Evolutionary conservation across 2,113 vertebrate species (phyloP), one percentile per base, ranked within the genome.

Genomic region (Brevimyrus niger): DNA sequence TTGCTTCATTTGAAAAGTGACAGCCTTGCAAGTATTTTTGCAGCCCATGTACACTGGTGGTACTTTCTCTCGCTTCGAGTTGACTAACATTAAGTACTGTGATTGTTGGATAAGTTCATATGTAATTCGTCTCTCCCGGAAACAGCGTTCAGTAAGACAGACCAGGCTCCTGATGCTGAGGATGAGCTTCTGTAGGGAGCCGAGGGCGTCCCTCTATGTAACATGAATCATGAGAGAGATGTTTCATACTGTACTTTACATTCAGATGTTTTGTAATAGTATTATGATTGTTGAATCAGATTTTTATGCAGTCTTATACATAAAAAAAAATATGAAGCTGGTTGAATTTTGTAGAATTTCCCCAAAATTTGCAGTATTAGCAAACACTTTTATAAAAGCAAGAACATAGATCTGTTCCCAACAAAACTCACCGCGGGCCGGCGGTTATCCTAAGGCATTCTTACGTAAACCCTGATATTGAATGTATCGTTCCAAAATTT

Each of bases 401-500:
- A 47, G 7, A 84, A 46, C 7, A 47, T 46, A 84, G 8, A 15
- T 82, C 76, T 82, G 7, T 84, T 84, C 82, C 82, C 82, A 46
- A 84, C 10, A 84, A 80, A 31, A 42, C 35, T 42, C 23, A 21
- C 80, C 7, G 3, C 47, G 80, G 38, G 38, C 42, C 23, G 7
- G 42, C 3, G 93, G 90, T 51, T n/a, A 46, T 93, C 94, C 91
- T 93, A 86, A 89, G 38, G 50, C n/a, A 55, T 95, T 27, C 61
- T 69, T 92, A 93, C 91, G 94, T 89, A 95, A 94, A 92, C 94
- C 94, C 93, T 94, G 93, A 94, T 94, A 94, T 94, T 95, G 95
- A 95, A 95, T 95, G 94, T 96, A 96, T 94, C 94, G 92, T 94
- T 94, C 94, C 91, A 94, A 95, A 95, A 94, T 93, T 93, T 91